phyloP scores from a whole-genome alignment of 2,113 vertebrate genomes.

The Opisthocomus hoazin region DNA sequence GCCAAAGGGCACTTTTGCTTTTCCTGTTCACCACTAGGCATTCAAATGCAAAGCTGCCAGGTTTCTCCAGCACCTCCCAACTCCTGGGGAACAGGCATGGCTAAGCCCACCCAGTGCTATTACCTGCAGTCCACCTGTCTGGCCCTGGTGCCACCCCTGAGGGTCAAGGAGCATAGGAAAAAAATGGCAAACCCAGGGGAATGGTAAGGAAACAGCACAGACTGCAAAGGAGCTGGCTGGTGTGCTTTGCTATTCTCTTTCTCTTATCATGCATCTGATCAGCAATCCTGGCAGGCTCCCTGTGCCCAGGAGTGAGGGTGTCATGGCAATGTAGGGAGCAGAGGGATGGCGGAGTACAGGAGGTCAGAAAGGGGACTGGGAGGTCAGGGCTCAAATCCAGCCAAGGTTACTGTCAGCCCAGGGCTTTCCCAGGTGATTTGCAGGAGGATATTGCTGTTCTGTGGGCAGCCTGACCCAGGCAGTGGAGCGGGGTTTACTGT shows the following conservation, averaged over 20 bases:
- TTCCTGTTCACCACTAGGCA: too few relatives aligned
- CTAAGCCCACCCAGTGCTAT: not conserved
- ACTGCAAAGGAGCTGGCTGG: not conserved
- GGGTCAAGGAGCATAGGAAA: not conserved
- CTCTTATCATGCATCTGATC: not conserved
- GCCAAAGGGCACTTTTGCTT: too few relatives aligned
- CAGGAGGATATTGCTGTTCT: not conserved
- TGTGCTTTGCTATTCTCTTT: not conserved
- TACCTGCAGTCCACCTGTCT: too few relatives aligned
- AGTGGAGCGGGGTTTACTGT: too few relatives aligned
- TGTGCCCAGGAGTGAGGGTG: accelerated
- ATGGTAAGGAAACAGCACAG: too few relatives aligned
- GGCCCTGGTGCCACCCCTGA: not conserved
- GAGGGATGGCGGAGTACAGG: too few relatives aligned
- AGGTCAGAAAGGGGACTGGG: not conserved
- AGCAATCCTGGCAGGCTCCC: not conserved
- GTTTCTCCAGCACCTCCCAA: too few relatives aligned
- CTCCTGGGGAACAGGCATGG: too few relatives aligned
- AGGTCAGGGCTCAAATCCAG: not conserved
- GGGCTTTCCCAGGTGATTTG: not conserved
- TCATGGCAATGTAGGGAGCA: not conserved
- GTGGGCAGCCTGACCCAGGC: too few relatives aligned
- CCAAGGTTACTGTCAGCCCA: accelerated
- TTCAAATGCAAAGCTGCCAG: too few relatives aligned
- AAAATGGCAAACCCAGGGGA: too few relatives aligned